Percentiles rank a stretch among this genome's conserved stretches.
phyloP scores from a whole-genome alignment of 2,797 vertebrate species.

The Erithacus rubecula region DNA sequence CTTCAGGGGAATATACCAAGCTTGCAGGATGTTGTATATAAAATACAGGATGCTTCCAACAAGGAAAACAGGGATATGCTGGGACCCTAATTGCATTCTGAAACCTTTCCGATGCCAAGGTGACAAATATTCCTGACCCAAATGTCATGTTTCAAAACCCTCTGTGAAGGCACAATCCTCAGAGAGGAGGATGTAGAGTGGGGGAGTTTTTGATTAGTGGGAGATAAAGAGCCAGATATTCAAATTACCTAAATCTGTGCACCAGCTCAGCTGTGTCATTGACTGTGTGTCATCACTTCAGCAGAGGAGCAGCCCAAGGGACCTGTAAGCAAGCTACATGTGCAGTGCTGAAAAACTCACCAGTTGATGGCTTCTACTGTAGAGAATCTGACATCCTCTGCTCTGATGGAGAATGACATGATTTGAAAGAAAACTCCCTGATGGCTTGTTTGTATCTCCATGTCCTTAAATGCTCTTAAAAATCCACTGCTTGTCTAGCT shows the following conservation, averaged over 20 bases:
- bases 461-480: not conserved
- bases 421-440: not conserved
- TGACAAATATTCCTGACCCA: not conserved
- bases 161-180: not conserved
- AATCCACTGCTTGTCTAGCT: not conserved
- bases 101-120: not conserved
- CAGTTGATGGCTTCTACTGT: not conserved
- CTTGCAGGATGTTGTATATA: not conserved
- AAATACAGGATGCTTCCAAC: not conserved
- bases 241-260: not conserved
- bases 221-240: not conserved
- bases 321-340: not conserved
- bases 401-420: not conserved
- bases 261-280: not conserved
- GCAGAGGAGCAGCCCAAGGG: not conserved
- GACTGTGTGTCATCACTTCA: not conserved
- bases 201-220: not conserved
- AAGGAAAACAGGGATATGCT: not conserved
- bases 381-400: not conserved
- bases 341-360: not conserved
- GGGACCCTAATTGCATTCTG: not conserved
- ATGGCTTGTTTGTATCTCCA: not conserved
- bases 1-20: not conserved
- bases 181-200: not conserved
- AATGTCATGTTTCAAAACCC: not conserved